Evolutionary conservation across 1,140 invertebrate species (phyloP), one percentile per base, ranked within the genome.

Genomic region (Drosophila oshimai): DNA sequence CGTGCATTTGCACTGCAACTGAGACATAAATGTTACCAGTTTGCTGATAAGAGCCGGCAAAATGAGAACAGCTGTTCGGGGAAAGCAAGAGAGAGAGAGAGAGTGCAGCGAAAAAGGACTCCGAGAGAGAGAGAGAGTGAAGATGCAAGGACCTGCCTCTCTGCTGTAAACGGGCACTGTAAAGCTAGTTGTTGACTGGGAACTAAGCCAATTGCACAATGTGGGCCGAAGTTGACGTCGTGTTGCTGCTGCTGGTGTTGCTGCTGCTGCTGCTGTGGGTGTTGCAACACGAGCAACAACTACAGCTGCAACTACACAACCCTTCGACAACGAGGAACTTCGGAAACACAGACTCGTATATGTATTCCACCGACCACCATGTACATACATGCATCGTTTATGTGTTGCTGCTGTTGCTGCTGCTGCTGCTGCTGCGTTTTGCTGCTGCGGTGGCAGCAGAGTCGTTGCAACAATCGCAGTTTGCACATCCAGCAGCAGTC

Each of bases 21-120:
- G 64, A 28, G 64, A 17, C n/a, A n/a, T n/a, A n/a, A 1, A 53
- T 71, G 74, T 74, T 54, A 22, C 1, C 2, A 10, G 34, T 57
- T 34, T 39, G 73, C 33, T 84, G 80, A 86, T 86, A 86, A 86
- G 76, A 86, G 75, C 80, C 80, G 80, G 80, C 76, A 72, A 73
- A 78, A 9, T 51, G 57, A 4, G 58, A 73, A 81, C 50, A 60
- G 54, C 67, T 65, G 70, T 71, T 72, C 41, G 12, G 13, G 26
- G 22, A 55, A 28, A 20, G 13, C 17, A 29, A 26, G 18, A 24
- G 22, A 13, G 49, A 65, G 28, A 41, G 28, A 51, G 65, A 45
- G 60, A 68, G 33, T 20, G 31, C 31, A 13, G 15, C n/a, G 31
- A 7, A 20, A 4, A 24, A 18, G 10, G 6, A 29, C 4, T 29